Base-by-base conservation (phyloP, 2,888 invertebrate genomes). In the Agonopterix subpropinquella region DNA sequence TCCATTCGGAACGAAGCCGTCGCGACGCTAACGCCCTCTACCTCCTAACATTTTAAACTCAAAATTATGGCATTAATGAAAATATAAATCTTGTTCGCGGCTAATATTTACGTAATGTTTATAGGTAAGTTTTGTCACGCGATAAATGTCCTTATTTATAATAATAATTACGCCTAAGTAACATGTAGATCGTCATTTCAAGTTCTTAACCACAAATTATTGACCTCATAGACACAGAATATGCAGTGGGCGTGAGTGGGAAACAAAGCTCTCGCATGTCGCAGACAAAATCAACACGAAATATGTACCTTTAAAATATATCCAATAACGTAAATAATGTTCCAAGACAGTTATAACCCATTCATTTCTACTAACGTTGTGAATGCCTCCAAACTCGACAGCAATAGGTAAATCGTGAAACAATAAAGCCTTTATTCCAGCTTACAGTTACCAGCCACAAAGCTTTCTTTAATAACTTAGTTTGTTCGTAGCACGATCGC, bases 31-130 rank as follows among this genome's bases (percentile, higher is more conserved):
- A 73, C 78, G 77, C 77, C 78, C 77, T 70, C 70, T 69, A 69
- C 68, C 28, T 73, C 73, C 74, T 74, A 77, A 81, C 77, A 73
- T 71, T 76, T 74, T 71, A 73, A 73, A 72, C 70, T 68, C 69
- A 74, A 78, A 76, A 71, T 65, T 71, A 72, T 66, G 64, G 67
- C 67, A 61, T 68, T 73, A 80, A 79, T 80, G 77, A 76, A 67
- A 73, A 71, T 69, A 67, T 70, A 68, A 70, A 70, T 70, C 62
- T 62, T 47, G 59, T 58, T 53, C 49, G 42, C 48, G 43, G 52
- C 53, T 47, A n/a, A n/a, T n/a, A 52, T 53, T 57, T 51, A n/a
- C n/a, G 54, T 54, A 42, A 42, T 52, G 47, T 47, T 10, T 43
- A 13, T 4, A 43, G 42, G 9, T 11, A 43, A 13, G 28, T 36